phyloP scores from a whole-genome alignment of 2,797 vertebrate genomes.

The Arrhamphus sclerolepis region DNA sequence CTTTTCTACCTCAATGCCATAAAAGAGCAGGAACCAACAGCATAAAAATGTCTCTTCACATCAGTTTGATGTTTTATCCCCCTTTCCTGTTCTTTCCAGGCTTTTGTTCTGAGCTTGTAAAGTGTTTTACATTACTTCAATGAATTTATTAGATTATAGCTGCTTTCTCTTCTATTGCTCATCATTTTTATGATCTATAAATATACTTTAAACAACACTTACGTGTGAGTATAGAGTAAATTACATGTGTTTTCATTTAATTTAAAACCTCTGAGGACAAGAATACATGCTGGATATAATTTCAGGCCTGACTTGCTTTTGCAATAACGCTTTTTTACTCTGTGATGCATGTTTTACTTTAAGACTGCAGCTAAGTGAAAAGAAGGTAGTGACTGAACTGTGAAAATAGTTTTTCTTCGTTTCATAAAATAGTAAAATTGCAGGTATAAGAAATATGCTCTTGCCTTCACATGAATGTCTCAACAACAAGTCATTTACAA shows the following conservation, averaged over 20 bases:
- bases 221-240: slow-evolving; percentile 12
- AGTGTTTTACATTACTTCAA: slow-evolving; percentile 27
- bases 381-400: slow-evolving; percentile 3
- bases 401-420: slow-evolving; percentile 7
- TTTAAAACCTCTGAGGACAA: slow-evolving; percentile 18
- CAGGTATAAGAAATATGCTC: slow-evolving; percentile 2
- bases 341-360: slow-evolving; percentile 34
- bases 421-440: neutral
- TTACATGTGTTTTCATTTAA: slow-evolving; percentile 22
- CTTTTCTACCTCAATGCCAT: too few species aligned
- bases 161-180: slow-evolving; percentile 13
- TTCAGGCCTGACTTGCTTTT: slow-evolving; percentile 35
- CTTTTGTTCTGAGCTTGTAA: slow-evolving; percentile 29
- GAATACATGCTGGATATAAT: slow-evolving; percentile 20
- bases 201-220: slow-evolving; percentile 28
- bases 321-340: slow-evolving; percentile 21
- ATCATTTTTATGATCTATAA: slow-evolving; percentile 37
- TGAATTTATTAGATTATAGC: slow-evolving; percentile 39
- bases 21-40: too few species aligned
- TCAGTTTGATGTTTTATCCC: too few species aligned
- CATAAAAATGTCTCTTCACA: too few species aligned
- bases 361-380: slow-evolving; percentile 13
- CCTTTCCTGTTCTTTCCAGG: too few species aligned
- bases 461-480: slow-evolving; percentile 3
- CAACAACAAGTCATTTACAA: slow-evolving; percentile 11